Percentiles rank a stretch among this genome's conserved stretches.
Conservation (phyloP, 2,888 invertebrate genomes). For the Pterostichus niger region DNA sequence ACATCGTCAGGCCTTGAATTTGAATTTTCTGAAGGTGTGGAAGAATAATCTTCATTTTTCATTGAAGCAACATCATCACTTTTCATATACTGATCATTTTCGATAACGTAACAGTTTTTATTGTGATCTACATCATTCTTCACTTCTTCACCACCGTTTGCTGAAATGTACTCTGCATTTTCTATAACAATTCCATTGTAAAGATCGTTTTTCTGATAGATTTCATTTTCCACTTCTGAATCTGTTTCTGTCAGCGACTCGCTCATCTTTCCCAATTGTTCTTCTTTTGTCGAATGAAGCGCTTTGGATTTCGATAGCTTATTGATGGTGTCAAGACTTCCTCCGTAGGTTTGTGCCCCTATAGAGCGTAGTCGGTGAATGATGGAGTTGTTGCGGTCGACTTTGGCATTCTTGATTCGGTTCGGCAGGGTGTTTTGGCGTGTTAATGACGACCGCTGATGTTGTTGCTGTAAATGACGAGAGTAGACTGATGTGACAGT, state of each 20-base stretch:
- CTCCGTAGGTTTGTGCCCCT: slow-evolving; percentile 73
- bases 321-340: slow-evolving; percentile 71
- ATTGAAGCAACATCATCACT: slow-evolving; percentile 56
- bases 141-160: slow-evolving; percentile 58
- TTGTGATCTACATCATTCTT: slow-evolving; percentile 68
- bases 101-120: slow-evolving; percentile 69
- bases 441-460: slow-evolving; percentile 63
- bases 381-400: slow-evolving; percentile 69
- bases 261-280: slow-evolving; percentile 51
- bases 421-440: slow-evolving; percentile 69
- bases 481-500: slow-evolving; percentile 59
- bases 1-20: slow-evolving; percentile 30
- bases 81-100: slow-evolving; percentile 68
- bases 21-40: slow-evolving; percentile 26
- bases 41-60: slow-evolving; percentile 55
- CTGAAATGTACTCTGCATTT: slow-evolving; percentile 70
- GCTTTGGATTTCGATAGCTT: slow-evolving; percentile 65
- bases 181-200: slow-evolving; percentile 68
- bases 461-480: slow-evolving; percentile 51
- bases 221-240: slow-evolving; percentile 47
- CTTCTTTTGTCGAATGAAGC: neutral
- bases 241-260: slow-evolving; percentile 39
- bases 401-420: slow-evolving; percentile 58
- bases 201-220: slow-evolving; percentile 48
- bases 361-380: slow-evolving; percentile 73